A percentile compares a stretch with the other conserved stretches of the same genome.
These are phyloP conservation scores for Pampusana beccarii DNA, from an alignment of 2,113 vertebrate genomes.

Conservation along the genomic window DNA sequence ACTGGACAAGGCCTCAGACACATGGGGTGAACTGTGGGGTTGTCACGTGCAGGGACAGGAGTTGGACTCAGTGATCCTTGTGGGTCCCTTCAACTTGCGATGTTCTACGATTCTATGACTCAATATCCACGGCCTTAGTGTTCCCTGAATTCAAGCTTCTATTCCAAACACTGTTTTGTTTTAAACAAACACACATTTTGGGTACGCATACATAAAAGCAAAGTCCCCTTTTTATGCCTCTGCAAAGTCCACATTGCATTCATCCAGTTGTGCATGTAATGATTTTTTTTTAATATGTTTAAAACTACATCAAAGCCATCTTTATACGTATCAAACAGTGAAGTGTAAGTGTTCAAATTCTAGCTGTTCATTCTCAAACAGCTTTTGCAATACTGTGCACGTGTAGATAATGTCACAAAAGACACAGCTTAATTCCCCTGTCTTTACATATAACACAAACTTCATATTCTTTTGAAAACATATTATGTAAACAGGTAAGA, in stretches of 20 bases:
- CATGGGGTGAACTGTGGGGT: too few species aligned
- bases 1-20: too few species aligned
- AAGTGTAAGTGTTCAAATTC: background rate
- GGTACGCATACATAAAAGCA: background rate
- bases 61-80: too few species aligned
- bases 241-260: background rate
- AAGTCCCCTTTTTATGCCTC: background rate
- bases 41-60: too few species aligned
- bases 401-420: background rate
- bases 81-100: too few species aligned
- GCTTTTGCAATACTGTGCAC: background rate
- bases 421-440: background rate
- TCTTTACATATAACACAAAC: background rate
- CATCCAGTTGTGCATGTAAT: background rate
- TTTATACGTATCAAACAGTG: background rate
- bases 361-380: background rate
- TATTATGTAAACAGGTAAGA: slow-evolving; percentile 1
- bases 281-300: background rate
- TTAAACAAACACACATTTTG: background rate
- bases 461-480: background rate
- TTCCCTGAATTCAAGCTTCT: background rate
- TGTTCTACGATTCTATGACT: too few species aligned
- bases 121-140: background rate
- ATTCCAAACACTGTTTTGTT: background rate
- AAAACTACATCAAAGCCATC: background rate